Conservation (phyloP, 2,113 vertebrate species). For the Piliocolobus tephrosceles region DNA sequence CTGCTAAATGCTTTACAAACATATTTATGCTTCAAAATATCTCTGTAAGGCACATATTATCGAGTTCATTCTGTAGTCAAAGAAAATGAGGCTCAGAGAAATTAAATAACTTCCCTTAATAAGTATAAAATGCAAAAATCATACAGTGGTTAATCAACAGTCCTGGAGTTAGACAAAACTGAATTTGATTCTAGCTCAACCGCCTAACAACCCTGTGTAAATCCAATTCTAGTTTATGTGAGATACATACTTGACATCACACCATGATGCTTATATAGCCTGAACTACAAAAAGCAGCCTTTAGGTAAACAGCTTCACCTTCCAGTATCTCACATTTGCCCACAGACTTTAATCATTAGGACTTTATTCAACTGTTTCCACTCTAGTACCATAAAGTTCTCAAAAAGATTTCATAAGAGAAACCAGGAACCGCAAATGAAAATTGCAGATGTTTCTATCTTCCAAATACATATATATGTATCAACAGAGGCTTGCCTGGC, state of each 20-base stretch:
- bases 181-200: background rate
- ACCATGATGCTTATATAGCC: background rate
- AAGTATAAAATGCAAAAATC: background rate
- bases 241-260: background rate
- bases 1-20: background rate
- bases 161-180: background rate
- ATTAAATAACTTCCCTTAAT: slow-evolving; percentile 4
- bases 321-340: background rate
- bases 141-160: background rate
- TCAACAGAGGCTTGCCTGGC: background rate
- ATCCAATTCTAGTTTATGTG: background rate
- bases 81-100: slow-evolving; percentile 44
- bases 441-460: background rate
- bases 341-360: background rate
- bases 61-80: slow-evolving; percentile 14
- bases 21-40: slow-evolving; percentile 32
- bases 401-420: background rate
- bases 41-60: background rate
- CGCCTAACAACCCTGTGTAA: background rate
- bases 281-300: background rate
- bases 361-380: slow-evolving; percentile 5
- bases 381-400: background rate
- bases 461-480: background rate
- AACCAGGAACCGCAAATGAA: background rate
- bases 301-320: background rate